Conservation (phyloP, 2,113 vertebrate species). For the Toxostoma redivivum region DNA sequence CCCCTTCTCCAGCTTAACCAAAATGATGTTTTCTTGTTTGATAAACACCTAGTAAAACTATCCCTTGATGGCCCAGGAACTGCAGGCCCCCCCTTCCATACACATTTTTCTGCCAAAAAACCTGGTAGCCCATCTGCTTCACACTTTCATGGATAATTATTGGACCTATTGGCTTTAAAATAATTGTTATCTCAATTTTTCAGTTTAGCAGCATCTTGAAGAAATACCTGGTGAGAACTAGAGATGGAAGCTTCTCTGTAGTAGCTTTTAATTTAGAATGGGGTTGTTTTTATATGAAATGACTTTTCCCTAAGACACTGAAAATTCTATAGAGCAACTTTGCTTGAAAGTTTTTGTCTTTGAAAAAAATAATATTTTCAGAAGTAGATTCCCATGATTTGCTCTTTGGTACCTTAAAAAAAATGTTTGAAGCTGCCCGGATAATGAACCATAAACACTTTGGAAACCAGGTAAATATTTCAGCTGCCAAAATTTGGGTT, state of each 20-base stretch:
- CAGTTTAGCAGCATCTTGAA: not conserved
- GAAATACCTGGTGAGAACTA: not conserved
- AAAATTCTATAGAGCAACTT: not conserved
- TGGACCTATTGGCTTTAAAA: not conserved
- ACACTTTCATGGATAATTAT: not conserved
- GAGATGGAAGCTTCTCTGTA: not conserved
- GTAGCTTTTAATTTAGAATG: not conserved
- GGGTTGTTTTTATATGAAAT: not conserved
- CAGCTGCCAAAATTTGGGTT: not conserved
- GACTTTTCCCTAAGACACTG: not conserved
- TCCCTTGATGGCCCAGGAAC: not conserved
- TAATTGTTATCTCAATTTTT: not conserved
- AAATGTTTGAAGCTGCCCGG: not conserved
- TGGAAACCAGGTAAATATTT: not conserved
- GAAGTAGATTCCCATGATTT: not conserved
- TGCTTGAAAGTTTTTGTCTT: not conserved
- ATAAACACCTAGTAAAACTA: not conserved
- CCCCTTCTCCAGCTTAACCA: not conserved
- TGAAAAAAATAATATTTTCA: not conserved
- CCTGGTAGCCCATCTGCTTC: not conserved
- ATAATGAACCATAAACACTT: not conserved
- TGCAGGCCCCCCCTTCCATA: rapidly evolving
- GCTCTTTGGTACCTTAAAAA: not conserved
- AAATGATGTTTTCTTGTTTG: not conserved
- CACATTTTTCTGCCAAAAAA: not conserved